A percentile compares a stretch with the other conserved stretches of the same genome.
Evolutionary conservation across 2,797 vertebrate species (phyloP).

Genomic region (Crocidura indochinensis): DNA sequence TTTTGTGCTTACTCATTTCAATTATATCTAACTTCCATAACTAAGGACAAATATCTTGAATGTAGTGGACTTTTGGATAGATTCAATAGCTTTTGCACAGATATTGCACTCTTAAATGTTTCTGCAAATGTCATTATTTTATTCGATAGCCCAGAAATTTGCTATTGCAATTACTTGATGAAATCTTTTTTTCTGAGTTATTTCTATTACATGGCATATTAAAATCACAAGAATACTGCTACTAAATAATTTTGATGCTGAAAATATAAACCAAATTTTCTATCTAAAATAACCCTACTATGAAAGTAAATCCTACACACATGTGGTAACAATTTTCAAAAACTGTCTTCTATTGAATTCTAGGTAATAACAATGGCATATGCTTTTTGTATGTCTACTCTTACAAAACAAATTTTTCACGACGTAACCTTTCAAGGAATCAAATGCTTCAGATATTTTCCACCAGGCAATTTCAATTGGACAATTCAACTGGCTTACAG

Average conservation of each 20-base stretch:
- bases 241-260: constrained; percentile 78
- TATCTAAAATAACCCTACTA: constrained; percentile 85
- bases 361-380: constrained; percentile 85
- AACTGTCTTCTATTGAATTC: constrained; percentile 86
- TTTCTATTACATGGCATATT: constrained; percentile 78
- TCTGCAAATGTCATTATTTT: constrained; percentile 85
- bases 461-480: constrained; percentile 68
- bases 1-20: constrained; percentile 54
- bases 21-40: constrained; percentile 2
- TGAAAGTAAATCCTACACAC: constrained; percentile 84
- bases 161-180: constrained; percentile 84
- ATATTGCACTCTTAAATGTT: constrained; percentile 75
- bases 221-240: constrained; percentile 80
- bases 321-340: constrained; percentile 86
- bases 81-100: constrained; percentile 72
- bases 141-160: constrained; percentile 79
- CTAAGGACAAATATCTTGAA: constrained; percentile 44
- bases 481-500: constrained; percentile 74
- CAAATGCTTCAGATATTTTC: constrained; percentile 84
- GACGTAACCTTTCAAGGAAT: constrained; percentile 84
- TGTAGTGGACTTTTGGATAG: constrained; percentile 70
- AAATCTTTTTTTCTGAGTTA: constrained; percentile 80
- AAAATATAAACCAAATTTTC: constrained; percentile 88
- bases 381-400: constrained; percentile 83
- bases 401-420: constrained; percentile 87